These are phyloP conservation scores for Empis stercorea DNA, from an alignment of 2,888 invertebrate genomes.

Conservation along the genomic window DNA sequence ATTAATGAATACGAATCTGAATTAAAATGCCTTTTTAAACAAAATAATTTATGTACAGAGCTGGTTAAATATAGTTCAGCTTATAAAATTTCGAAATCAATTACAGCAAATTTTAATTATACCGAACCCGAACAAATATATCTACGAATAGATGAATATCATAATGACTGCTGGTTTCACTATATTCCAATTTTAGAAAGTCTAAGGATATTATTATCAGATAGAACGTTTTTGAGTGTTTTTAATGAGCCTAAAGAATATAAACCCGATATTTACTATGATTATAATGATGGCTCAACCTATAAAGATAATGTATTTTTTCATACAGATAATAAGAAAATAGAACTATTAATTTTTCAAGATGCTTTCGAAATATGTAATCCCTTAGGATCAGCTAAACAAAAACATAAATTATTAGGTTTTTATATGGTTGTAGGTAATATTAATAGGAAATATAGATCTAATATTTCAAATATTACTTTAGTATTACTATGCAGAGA, in stretches of 20 bases:
- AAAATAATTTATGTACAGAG: too few relatives aligned
- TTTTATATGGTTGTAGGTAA: conserved; percentile 21
- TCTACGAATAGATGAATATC: conserved; percentile 5
- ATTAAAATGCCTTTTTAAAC: too few relatives aligned
- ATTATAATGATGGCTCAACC: conserved; percentile 7
- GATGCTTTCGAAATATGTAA: conserved; percentile 23
- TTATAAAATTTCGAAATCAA: too few relatives aligned
- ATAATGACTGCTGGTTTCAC: conserved; percentile 6
- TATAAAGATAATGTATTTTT: conserved; percentile 12
- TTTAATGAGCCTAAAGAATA: background rate
- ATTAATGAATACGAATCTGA: background rate
- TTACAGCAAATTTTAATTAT: background rate
- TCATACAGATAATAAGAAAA: conserved; percentile 1
- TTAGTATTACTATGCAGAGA: conserved; percentile 20
- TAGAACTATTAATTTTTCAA: conserved; percentile 20
- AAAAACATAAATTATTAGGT: conserved; percentile 20
- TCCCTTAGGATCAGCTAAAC: conserved; percentile 20
- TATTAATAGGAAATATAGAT: conserved; percentile 16
- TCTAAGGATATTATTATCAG: conserved; percentile 3
- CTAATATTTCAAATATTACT: conserved; percentile 17
- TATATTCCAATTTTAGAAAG: conserved; percentile 9
- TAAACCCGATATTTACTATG: background rate
- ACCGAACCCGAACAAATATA: conserved; percentile 3
- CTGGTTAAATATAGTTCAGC: too few relatives aligned
- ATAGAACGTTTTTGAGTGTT: conserved; percentile 3